Percentiles rank a stretch among this genome's conserved stretches.
These are phyloP conservation scores for Pteropus rufus DNA, from an alignment of 2,797 vertebrate species.

Conservation along the genomic window DNA sequence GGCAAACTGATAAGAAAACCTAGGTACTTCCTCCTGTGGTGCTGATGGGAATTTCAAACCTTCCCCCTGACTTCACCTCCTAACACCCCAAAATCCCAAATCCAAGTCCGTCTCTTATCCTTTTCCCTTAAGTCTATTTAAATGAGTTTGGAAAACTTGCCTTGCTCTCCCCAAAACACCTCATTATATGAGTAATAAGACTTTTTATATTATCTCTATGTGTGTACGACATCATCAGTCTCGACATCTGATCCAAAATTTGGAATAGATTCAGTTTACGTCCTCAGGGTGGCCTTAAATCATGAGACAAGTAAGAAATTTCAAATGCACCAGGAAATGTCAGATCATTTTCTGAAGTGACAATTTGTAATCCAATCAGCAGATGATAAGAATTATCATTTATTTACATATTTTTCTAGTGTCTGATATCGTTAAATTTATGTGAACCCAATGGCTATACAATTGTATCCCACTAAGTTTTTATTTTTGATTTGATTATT, in stretches of 20 bases:
- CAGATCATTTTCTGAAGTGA: neutral
- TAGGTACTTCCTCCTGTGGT: neutral
- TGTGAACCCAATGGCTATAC: neutral
- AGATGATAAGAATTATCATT: neutral
- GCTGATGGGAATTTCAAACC: neutral
- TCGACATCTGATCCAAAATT: neutral
- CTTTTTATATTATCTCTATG: accelerated
- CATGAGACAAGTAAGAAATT: neutral
- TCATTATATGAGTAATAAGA: neutral
- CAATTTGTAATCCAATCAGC: neutral
- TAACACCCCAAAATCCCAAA: neutral
- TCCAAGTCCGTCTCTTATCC: neutral
- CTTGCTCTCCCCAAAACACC: neutral
- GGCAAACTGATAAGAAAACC: neutral
- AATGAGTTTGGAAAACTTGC: neutral
- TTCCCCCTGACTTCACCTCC: neutral
- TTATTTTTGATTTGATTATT: too few relatives aligned
- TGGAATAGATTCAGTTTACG: neutral
- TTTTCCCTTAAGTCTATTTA: neutral
- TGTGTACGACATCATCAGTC: neutral
- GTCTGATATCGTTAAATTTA: neutral
- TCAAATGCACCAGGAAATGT: neutral
- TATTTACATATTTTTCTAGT: neutral
- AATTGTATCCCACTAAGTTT: neutral
- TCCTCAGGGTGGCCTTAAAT: neutral